A percentile compares a stretch with the other conserved stretches of the same genome.
These are phyloP conservation scores for Semicossyphus pulcher DNA, from an alignment of 2,113 vertebrate genomes.

Conservation along the genomic window DNA sequence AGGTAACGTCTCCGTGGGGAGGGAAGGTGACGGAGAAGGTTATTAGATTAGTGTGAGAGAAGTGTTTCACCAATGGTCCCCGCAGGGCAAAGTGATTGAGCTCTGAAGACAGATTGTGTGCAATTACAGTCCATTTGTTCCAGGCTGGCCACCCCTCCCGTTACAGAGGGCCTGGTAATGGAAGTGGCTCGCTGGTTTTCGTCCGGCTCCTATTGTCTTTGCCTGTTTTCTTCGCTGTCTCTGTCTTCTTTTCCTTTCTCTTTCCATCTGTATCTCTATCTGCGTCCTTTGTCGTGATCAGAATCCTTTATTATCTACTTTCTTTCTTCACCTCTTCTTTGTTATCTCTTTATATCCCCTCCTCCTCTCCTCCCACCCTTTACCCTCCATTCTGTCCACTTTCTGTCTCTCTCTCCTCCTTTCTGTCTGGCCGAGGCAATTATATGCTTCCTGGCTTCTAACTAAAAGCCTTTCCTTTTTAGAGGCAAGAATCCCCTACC, in stretches of 20 bases:
- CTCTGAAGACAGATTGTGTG: conserved; percentile 76
- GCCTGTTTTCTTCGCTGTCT: conserved; percentile 14
- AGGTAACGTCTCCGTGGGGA: conserved; percentile 54
- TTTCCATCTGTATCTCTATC: conserved; percentile 32
- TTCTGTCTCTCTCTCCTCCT: background rate
- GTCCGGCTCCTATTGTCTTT: conserved; percentile 49
- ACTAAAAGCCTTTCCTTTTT: conserved; percentile 32
- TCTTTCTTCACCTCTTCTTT: background rate
- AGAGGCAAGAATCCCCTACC: background rate
- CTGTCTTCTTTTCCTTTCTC: background rate
- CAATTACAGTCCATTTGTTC: conserved; percentile 81
- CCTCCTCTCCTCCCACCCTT: background rate
- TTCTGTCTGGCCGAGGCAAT: conserved; percentile 52
- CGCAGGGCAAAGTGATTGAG: conserved; percentile 71
- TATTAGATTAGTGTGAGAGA: conserved; percentile 74
- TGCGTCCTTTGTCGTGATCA: background rate
- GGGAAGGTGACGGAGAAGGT: conserved; percentile 52
- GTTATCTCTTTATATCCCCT: conserved; percentile 1
- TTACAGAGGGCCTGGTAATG: conserved; percentile 54
- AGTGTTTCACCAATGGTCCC: conserved; percentile 65
- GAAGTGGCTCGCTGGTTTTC: conserved; percentile 42
- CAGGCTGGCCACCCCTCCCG: conserved; percentile 39
- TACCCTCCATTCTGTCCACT: background rate
- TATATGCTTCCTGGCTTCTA: conserved; percentile 52
- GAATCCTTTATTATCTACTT: conserved; percentile 32